These are phyloP conservation scores for Philereme transversata DNA, from an alignment of 2,888 invertebrate genomes.

Conservation along the genomic window DNA sequence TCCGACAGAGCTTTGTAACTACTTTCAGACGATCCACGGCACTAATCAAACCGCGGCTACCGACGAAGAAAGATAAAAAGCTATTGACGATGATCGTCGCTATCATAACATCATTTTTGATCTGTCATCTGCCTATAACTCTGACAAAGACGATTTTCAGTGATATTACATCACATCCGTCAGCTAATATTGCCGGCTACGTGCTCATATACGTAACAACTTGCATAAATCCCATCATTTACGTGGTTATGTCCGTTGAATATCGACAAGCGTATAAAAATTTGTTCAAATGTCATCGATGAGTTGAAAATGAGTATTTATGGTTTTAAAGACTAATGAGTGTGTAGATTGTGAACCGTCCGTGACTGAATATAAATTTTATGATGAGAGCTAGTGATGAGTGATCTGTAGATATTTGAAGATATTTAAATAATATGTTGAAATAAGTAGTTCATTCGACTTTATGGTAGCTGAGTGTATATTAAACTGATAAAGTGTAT, in stretches of 20 bases:
- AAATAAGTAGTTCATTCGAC: background rate
- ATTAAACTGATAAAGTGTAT: conserved; percentile 1
- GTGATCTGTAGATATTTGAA: conserved; percentile 11
- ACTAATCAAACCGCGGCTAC: conserved; percentile 83
- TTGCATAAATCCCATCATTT: conserved; percentile 95
- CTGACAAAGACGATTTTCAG: conserved; percentile 90
- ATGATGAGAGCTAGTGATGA: conserved; percentile 8
- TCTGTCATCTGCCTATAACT: conserved; percentile 96
- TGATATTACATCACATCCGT: conserved; percentile 84
- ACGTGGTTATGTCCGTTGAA: conserved; percentile 96
- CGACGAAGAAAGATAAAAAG: conserved; percentile 89
- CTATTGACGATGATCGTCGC: conserved; percentile 94
- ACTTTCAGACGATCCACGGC: conserved; percentile 62
- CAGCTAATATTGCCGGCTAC: conserved; percentile 91
- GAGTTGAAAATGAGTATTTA: conserved; percentile 1
- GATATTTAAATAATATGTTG: background rate
- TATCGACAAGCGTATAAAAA: conserved; percentile 94
- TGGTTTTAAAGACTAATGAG: conserved; percentile 10
- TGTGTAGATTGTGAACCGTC: conserved; percentile 44
- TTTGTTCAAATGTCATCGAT: conserved; percentile 83
- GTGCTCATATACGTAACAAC: conserved; percentile 93
- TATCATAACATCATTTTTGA: conserved; percentile 93
- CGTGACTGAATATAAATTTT: conserved; percentile 39
- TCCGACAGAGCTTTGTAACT: conserved; percentile 58
- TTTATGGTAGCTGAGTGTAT: conserved; percentile 19